Conservation (phyloP, 2,113 vertebrate species). For the Probosciger aterrimus region DNA sequence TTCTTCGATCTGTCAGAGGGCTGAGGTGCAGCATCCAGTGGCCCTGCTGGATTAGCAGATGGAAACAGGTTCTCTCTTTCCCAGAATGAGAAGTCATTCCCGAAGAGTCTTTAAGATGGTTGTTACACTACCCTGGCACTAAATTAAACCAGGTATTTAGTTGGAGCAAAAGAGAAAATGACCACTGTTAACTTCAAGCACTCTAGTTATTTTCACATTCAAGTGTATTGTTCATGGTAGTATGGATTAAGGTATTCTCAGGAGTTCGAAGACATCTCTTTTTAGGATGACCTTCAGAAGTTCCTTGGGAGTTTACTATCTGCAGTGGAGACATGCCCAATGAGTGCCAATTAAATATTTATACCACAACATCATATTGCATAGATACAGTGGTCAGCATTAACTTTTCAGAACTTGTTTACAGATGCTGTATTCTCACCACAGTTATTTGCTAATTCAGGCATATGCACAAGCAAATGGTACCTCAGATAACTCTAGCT, state of each 20-base stretch:
- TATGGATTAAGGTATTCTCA: not conserved
- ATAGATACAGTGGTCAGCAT: not conserved
- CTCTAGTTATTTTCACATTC: not conserved
- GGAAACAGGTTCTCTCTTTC: not conserved
- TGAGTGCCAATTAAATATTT: conserved; percentile 41
- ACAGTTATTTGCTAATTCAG: not conserved
- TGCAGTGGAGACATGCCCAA: not conserved
- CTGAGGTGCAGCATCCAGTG: not conserved
- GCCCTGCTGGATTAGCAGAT: not conserved
- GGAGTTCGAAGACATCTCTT: not conserved
- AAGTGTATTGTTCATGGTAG: not conserved
- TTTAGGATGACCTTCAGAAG: not conserved
- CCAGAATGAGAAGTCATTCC: not conserved
- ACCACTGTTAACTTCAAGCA: not conserved
- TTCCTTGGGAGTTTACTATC: not conserved
- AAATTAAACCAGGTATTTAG: not conserved
- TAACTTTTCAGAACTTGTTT: not conserved
- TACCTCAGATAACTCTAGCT: not conserved
- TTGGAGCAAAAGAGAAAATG: not conserved
- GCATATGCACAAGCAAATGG: not conserved
- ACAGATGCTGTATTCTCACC: not conserved
- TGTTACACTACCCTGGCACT: not conserved
- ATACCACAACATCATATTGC: not conserved
- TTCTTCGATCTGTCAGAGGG: not conserved
- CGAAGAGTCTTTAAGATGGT: not conserved